Evolutionary conservation across 92 coral and sea anemone genomes (phyloP).

Genomic region (Desmophyllum pertusum): DNA sequence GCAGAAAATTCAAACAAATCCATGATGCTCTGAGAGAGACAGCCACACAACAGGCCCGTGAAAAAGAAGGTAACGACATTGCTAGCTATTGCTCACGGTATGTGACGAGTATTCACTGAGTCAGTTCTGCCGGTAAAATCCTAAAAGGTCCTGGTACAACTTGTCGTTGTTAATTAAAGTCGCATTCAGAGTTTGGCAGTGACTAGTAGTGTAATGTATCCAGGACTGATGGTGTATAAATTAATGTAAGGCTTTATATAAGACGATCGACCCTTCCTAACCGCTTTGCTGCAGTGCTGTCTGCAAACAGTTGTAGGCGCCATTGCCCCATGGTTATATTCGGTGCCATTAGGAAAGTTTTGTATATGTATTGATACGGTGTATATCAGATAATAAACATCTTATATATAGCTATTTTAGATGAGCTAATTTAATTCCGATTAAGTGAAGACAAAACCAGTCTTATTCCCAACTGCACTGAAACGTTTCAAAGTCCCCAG

Average conservation of each 20-base stretch:
- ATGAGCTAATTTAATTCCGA: no score
- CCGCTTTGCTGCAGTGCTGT: no score
- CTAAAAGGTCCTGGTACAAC: not conserved
- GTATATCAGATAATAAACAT: no score
- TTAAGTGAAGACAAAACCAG: no score
- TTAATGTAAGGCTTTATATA: not conserved
- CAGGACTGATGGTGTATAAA: not conserved
- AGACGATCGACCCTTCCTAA: no score
- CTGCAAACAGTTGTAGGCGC: no score
- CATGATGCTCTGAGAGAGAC: not conserved
- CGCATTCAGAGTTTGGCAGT: not conserved
- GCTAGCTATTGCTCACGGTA: not conserved
- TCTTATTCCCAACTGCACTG: no score
- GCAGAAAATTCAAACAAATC: conserved; percentile 6
- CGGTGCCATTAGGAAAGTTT: no score
- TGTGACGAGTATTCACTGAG: not conserved
- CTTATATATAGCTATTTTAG: no score
- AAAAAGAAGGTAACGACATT: not conserved
- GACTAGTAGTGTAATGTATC: not conserved
- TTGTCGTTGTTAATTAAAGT: not conserved
- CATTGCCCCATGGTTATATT: no score
- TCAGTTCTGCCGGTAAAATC: not conserved
- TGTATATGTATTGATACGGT: no score
- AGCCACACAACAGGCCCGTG: not conserved
- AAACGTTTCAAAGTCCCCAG: no score